Evolutionary conservation across 1,140 invertebrate species (phyloP), one percentile per base, ranked within the genome.

Genomic region (Bombus waltoni): DNA sequence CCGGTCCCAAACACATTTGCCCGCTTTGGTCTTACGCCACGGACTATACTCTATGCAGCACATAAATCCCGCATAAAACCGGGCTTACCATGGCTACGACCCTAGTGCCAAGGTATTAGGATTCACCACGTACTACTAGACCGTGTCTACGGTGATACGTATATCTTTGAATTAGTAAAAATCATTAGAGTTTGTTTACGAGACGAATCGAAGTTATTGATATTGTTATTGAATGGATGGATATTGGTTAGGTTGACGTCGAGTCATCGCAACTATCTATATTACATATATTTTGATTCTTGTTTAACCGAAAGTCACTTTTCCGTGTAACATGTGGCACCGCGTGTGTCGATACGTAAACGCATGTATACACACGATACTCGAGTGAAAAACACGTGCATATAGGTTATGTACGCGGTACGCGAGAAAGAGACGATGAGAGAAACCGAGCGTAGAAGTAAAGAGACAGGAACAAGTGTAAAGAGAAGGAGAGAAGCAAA

Each of bases 51-150:
- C 65, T 59, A 78, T 84, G 82, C 82, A 71, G 65, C 70, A 44
- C 65, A 79, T 84, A 84, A 84, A 84, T 84, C 75, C 35, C 47
- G 38, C 82, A 71, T 70, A 75, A 78, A 68, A 59, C 75, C n/a
- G 25, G 65, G 81, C 73, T 83, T 77, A 84, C 74, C 47, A 70
- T n/a, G 66, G 15, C 9, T 42, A 57, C 47, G 47, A 71, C 38
- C 44, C 47, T 59, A 59, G 57, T 47, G 42, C 47, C 22, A n/a
- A 35, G 35, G 44, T 38, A 83, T 83, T 70, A 70, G 74, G 73
- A 57, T 18, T 38, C 25, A 28, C 44, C 38, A 18, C 35, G 22
- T 53, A 75, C 28, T 32, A 66, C 32, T 22, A 18, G 42, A 38
- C 22, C 10, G 38, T 11, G 25, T 76, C 28, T 25, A 22, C 10